Evolutionary conservation across 2,888 invertebrate genomes (phyloP).

Genomic region (Teleogryllus oceanicus): DNA sequence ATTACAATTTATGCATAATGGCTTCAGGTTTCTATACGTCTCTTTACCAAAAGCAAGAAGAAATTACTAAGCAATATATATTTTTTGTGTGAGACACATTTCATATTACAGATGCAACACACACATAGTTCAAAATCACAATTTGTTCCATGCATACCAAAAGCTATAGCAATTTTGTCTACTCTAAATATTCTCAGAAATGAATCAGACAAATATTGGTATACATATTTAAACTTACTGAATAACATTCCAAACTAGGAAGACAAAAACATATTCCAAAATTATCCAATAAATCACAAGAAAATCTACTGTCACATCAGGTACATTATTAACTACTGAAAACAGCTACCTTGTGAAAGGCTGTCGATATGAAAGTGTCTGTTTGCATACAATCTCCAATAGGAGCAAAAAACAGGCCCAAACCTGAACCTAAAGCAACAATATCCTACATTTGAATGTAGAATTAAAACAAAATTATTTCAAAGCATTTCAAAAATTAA

Average conservation of each 20-base stretch:
- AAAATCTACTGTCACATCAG: neutral
- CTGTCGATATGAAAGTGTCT: neutral
- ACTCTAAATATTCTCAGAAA: neutral
- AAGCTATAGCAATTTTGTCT: neutral
- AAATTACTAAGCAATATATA: neutral
- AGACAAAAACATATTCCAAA: neutral
- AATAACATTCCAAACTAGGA: neutral
- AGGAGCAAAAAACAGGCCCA: too few relatives aligned
- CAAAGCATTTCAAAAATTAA: neutral
- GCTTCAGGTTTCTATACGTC: neutral
- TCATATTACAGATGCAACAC: neutral
- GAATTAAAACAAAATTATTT: neutral
- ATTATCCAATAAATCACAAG: neutral
- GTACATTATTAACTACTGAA: neutral
- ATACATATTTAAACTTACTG: neutral
- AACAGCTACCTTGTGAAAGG: slow-evolving; percentile 3
- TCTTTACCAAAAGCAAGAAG: neutral
- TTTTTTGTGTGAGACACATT: slow-evolving; percentile 12
- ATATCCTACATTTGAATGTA: neutral
- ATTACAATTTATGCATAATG: neutral
- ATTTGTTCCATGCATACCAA: neutral
- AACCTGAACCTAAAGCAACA: neutral
- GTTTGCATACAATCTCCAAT: neutral
- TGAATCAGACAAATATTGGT: neutral
- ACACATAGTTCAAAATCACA: neutral